Evolutionary conservation across 64 coral and sea anemone species (phyloP).

Genomic region (Stichodactyla mertensii): DNA sequence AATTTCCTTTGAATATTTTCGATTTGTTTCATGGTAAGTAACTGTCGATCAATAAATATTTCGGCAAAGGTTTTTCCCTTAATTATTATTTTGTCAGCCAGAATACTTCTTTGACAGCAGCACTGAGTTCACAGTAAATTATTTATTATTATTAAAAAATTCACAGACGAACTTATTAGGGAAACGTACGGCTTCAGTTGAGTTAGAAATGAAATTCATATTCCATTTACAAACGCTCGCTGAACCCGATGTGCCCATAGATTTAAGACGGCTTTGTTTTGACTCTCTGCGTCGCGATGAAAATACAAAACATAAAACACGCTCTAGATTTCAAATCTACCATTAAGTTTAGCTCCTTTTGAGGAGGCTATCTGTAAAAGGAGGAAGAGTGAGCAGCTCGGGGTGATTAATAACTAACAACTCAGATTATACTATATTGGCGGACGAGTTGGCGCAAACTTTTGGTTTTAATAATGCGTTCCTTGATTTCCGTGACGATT

Average conservation of each 20-base stretch:
- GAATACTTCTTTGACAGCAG: not conserved
- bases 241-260: not conserved
- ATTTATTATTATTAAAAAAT: not conserved
- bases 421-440: not conserved
- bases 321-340: not conserved
- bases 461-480: not conserved
- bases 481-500: not conserved
- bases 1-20: not conserved
- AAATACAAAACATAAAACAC: not conserved
- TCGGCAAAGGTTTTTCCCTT: not conserved
- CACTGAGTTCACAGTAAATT: not conserved
- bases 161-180: not conserved
- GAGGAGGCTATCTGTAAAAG: not conserved
- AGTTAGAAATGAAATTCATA: not conserved
- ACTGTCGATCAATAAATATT: not conserved
- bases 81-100: not conserved
- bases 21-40: not conserved
- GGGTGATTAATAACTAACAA: not conserved
- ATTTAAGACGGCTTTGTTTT: not conserved
- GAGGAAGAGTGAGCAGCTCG: not conserved
- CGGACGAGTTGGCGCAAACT: not conserved
- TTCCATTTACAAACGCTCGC: not conserved
- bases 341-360: not conserved
- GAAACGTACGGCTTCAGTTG: not conserved
- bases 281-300: not conserved